Evolutionary conservation across 53 echinoderm and acorn worm genomes (phyloP).

Genomic region (Holothuria scabra): DNA sequence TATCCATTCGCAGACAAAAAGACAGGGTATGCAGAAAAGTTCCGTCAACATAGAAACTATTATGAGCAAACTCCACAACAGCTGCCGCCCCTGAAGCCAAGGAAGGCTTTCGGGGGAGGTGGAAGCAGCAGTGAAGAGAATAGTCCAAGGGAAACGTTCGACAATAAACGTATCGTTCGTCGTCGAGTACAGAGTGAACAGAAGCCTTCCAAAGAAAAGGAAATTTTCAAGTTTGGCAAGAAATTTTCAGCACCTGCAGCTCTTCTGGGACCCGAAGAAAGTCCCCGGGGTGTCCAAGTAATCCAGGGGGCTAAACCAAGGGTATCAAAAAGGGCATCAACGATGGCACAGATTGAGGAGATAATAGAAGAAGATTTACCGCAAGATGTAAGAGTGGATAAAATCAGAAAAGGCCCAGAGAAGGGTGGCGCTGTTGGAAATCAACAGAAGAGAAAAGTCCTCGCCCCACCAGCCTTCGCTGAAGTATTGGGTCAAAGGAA

Average conservation of each 20-base stretch:
- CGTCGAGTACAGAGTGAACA: conserved; percentile 31
- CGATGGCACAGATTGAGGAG: conserved; percentile 26
- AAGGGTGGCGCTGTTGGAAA: neutral
- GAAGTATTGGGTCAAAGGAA: conserved; percentile 79
- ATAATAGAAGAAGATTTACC: neutral
- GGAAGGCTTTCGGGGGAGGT: conserved; percentile 75
- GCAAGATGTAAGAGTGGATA: conserved; percentile 5
- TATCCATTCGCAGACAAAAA: conserved; percentile 16
- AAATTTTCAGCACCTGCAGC: conserved; percentile 19
- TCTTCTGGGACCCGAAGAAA: neutral
- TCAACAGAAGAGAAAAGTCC: conserved; percentile 51
- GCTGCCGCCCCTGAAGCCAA: conserved; percentile 68
- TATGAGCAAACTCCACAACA: conserved; percentile 32
- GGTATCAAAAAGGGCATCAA: neutral
- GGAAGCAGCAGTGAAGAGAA: conserved; percentile 53
- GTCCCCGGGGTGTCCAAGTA: conserved; percentile 16
- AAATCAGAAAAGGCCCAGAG: neutral
- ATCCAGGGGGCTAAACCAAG: neutral
- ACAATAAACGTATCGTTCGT: neutral
- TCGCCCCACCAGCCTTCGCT: conserved; percentile 66
- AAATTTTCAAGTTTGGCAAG: conserved; percentile 14
- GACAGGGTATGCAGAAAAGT: conserved; percentile 12
- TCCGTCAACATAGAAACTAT: conserved; percentile 14
- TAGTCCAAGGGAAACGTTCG: neutral
- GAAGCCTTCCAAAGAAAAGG: neutral